A percentile compares a stretch with the other conserved stretches of the same genome.
Evolutionary conservation across 2,113 vertebrate genomes (phyloP).

Genomic region (Edolisoma coerulescens): DNA sequence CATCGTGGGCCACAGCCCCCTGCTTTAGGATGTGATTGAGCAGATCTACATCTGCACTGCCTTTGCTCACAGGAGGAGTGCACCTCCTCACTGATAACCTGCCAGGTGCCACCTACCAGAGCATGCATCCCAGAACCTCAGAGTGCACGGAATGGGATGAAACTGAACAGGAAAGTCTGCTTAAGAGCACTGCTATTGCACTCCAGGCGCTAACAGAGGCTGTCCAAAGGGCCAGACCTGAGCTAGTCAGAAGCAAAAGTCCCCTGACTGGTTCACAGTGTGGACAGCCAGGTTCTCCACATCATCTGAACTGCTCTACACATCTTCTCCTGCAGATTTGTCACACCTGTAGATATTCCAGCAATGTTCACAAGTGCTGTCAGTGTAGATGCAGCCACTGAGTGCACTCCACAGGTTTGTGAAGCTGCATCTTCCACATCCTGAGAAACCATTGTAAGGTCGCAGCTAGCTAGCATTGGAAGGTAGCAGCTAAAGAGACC

Average conservation of each 20-base stretch:
- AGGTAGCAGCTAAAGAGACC: neutral
- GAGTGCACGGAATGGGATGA: neutral
- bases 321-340: neutral
- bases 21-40: neutral
- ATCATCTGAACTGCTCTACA: neutral
- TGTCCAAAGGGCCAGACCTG: neutral
- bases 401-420: neutral
- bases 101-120: neutral
- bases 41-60: neutral
- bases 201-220: neutral
- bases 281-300: fast-evolving
- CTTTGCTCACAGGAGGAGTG: fast-evolving
- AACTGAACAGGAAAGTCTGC: neutral
- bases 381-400: neutral
- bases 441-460: neutral
- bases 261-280: fast-evolving
- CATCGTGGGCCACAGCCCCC: neutral
- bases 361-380: neutral
- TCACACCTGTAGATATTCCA: neutral
- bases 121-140: fast-evolving
- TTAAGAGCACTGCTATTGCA: fast-evolving
- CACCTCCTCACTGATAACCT: neutral
- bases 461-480: too few species aligned
- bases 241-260: neutral
- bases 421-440: neutral